A percentile compares a stretch with the other conserved stretches of the same genome.
Evolutionary conservation across 2,113 vertebrate genomes (phyloP).

Genomic region (Mobula birostris): DNA sequence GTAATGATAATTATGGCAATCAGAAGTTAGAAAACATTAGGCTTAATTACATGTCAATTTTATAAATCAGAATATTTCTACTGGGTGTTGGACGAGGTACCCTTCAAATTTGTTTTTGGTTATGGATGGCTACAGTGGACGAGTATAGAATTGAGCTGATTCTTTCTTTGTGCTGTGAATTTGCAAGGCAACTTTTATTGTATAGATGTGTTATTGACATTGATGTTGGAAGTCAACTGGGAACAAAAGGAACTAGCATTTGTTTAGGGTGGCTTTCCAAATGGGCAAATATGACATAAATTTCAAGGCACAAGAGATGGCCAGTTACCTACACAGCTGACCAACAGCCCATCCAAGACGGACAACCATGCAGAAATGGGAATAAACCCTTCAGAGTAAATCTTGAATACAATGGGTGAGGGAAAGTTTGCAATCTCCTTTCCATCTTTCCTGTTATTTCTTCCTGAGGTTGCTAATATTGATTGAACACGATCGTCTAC

Average conservation of each 20-base stretch:
- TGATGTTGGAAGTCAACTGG: neutral
- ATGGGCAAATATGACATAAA: neutral
- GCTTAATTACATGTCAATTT: neutral
- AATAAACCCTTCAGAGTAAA: neutral
- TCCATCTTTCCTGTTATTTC: too few species aligned
- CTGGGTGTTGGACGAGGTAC: neutral
- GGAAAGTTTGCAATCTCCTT: too few species aligned
- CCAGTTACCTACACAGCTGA: neutral
- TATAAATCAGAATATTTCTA: neutral
- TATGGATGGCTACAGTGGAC: neutral
- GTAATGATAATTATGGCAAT: neutral
- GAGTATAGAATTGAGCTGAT: neutral
- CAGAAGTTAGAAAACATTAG: neutral
- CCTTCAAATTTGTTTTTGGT: neutral
- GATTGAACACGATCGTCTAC: too few species aligned
- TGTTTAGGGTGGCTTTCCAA: neutral
- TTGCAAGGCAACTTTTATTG: neutral
- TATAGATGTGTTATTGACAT: neutral
- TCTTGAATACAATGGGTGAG: too few species aligned
- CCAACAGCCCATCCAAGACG: neutral
- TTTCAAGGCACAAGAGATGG: neutral
- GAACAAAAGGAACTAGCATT: neutral
- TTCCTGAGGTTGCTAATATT: too few species aligned
- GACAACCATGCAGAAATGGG: neutral
- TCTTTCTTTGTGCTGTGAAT: neutral